Evolutionary conservation across 2,113 vertebrate species (phyloP), one percentile per base, ranked within the genome.

Genomic region (Panurus biarmicus): DNA sequence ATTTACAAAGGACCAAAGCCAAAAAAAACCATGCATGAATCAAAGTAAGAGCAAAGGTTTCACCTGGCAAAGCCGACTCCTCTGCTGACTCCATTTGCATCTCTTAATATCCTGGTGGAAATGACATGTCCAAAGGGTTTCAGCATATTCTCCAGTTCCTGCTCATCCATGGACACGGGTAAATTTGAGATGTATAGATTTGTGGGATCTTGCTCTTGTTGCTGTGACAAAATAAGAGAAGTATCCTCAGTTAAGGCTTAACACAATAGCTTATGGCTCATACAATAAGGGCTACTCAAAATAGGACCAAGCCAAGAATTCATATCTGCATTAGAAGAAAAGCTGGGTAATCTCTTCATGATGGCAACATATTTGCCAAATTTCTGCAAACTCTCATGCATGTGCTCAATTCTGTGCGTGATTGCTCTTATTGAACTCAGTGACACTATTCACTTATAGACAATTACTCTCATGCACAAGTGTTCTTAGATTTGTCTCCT

Each of bases 181-280:
- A 99, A 98, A 97, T 99, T 99, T 96, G 99, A 99, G 98, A 99
- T 99, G 98, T 99, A 99, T 85, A 99, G 98, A 97, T 99, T 99
- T 91, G 99, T 99, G 94, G 99, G 99, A 94, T 99, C 99, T 98
- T 99, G 99, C 88, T 99, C 99, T 98, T 99, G 99, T 99, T 99
- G 99, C 99, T 99, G 97, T 13, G 56, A 95, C 72, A 83, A 45
- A 90, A 93, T 35, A 70, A 94, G 90, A 95, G 80, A 94, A 96
- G 97, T 26, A 96, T 74, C 82, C 56, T 42, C 28, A 54, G 53
- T 87, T 93, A 87, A 87, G 83, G 57, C 40, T 96, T 56, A 88
- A 61, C 33, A 87, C 23, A 88, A 38, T 19, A 80, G 71, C 5
- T 64, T 72, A 71, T 28, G 83, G 56, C 36, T 88, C 4, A 4